phyloP scores from a whole-genome alignment of 2,888 invertebrate species.

The Unio pictorum region DNA sequence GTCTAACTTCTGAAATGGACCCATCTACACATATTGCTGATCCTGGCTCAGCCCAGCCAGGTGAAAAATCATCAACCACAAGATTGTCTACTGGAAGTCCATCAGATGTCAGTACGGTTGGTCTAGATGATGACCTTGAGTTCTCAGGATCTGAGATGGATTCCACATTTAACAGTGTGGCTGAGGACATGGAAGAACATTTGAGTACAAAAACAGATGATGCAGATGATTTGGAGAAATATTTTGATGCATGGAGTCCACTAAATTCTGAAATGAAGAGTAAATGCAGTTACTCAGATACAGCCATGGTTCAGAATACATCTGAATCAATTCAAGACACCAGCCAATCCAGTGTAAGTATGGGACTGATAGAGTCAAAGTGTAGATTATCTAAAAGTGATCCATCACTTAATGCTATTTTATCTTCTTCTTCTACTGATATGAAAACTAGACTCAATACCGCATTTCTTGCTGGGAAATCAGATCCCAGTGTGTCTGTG shows the following conservation, averaged over 20 bases:
- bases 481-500: conserved; percentile 1
- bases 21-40: too few relatives aligned
- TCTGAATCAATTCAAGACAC: conserved; percentile 9
- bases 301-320: conserved; percentile 5
- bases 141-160: conserved; percentile 12
- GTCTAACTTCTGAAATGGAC: too few relatives aligned
- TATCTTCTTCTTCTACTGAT: conserved; percentile 4
- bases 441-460: conserved; percentile 25
- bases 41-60: too few relatives aligned
- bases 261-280: conserved; percentile 16
- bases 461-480: conserved; percentile 16
- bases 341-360: not conserved
- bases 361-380: not conserved
- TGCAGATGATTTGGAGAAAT: conserved; percentile 6
- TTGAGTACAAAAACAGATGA: conserved; percentile 6
- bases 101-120: too few relatives aligned
- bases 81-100: too few relatives aligned
- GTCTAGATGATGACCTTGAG: conserved; percentile 3
- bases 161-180: conserved; percentile 12
- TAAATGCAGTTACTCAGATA: conserved; percentile 4
- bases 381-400: conserved; percentile 14
- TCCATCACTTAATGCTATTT: conserved; percentile 7
- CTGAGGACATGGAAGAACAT: conserved; percentile 14
- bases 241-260: conserved; percentile 15
- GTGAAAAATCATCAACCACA: too few relatives aligned